Conservation (phyloP, 2,797 vertebrate species). For the Centroberyx gerrardi region DNA sequence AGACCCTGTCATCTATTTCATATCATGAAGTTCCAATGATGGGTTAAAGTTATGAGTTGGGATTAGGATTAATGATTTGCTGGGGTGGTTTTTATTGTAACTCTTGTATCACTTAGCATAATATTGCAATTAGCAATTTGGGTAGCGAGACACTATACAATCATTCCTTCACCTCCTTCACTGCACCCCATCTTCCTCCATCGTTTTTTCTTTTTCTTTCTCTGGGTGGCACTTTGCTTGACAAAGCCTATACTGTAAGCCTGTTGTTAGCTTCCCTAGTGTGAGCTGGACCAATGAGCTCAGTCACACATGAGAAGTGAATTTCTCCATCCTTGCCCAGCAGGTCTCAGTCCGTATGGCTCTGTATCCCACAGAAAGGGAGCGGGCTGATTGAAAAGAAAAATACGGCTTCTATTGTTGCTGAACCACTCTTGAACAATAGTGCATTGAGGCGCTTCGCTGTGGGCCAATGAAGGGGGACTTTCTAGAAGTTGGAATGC, state of each 20-base stretch:
- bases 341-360: slow-evolving; percentile 60
- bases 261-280: slow-evolving; percentile 55
- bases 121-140: slow-evolving; percentile 59
- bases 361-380: slow-evolving; percentile 61
- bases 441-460: slow-evolving; percentile 66
- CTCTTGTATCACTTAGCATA: slow-evolving; percentile 54
- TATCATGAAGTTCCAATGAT: slow-evolving; percentile 74
- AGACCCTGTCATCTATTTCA: slow-evolving; percentile 68
- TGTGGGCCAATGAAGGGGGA: slow-evolving; percentile 57
- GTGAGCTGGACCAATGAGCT: slow-evolving; percentile 68
- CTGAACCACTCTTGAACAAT: slow-evolving; percentile 66
- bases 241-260: slow-evolving; percentile 50
- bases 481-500: slow-evolving; percentile 62
- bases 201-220: slow-evolving; percentile 14
- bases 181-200: slow-evolving; percentile 20
- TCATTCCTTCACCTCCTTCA: background rate
- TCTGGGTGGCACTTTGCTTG: slow-evolving; percentile 40
- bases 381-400: slow-evolving; percentile 63
- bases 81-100: slow-evolving; percentile 32
- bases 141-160: background rate
- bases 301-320: slow-evolving; percentile 67
- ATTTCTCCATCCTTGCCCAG: slow-evolving; percentile 70
- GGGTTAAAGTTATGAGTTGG: slow-evolving; percentile 70
- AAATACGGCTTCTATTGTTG: slow-evolving; percentile 72
- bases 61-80: slow-evolving; percentile 67